phyloP scores from a whole-genome alignment of 1,140 invertebrate genomes.

The Cotesia glomerata region DNA sequence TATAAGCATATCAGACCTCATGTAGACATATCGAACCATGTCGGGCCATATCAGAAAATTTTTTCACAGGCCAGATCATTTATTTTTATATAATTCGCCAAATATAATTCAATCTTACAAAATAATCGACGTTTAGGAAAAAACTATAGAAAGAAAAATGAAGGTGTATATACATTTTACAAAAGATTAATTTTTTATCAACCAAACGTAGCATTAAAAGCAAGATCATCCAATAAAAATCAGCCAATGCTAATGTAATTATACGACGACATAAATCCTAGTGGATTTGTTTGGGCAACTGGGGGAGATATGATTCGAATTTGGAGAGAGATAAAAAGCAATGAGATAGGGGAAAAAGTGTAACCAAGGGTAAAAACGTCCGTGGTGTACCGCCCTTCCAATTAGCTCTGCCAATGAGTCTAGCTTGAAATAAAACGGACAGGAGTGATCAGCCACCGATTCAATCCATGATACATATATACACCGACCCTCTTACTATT shows the following conservation, averaged over 20 bases:
- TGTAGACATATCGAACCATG: too few relatives aligned
- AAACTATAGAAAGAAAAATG: neutral
- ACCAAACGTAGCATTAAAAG: neutral
- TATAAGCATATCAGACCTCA: too few relatives aligned
- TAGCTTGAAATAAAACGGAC: slow-evolving; percentile 37
- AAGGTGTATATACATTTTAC: neutral
- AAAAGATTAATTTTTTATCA: neutral
- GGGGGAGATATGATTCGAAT: slow-evolving; percentile 38
- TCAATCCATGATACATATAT: slow-evolving; percentile 2
- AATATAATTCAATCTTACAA: neutral
- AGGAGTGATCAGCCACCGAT: slow-evolving; percentile 34
- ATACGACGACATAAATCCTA: slow-evolving; percentile 53
- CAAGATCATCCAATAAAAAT: slow-evolving; percentile 58
- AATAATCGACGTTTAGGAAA: too few relatives aligned
- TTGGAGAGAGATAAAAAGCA: slow-evolving; percentile 40
- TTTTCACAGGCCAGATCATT: too few relatives aligned
- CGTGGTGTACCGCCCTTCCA: slow-evolving; percentile 51
- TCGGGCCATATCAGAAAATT: too few relatives aligned
- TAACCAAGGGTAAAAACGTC: slow-evolving; percentile 15
- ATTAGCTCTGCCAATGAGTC: slow-evolving; percentile 58
- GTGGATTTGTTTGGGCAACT: slow-evolving; percentile 44
- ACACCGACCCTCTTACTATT: slow-evolving; percentile 1
- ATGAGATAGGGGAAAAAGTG: slow-evolving; percentile 4
- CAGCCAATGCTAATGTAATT: slow-evolving; percentile 64
- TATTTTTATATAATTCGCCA: slow-evolving; percentile 24